phyloP scores from a whole-genome alignment of 2,113 vertebrate species.

The Nesoenas mayeri region DNA sequence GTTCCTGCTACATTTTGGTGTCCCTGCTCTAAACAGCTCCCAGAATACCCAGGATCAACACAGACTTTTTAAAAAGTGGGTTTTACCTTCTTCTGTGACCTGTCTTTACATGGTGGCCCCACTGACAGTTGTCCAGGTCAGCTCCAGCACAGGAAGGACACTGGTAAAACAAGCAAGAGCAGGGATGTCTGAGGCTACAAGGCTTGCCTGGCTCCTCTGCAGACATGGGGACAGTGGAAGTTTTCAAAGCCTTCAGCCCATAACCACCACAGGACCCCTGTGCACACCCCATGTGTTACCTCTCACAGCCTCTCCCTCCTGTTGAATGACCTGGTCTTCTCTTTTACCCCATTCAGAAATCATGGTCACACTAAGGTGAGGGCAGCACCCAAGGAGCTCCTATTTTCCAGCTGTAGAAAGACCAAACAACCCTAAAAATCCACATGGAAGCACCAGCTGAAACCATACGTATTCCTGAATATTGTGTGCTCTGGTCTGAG shows the following conservation, averaged over 20 bases:
- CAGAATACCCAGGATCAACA: not conserved
- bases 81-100: not conserved
- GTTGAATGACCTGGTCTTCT: not conserved
- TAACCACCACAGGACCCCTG: not conserved
- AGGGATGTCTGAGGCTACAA: rapidly evolving
- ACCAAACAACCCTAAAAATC: not conserved
- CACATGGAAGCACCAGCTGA: not conserved
- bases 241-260: not conserved
- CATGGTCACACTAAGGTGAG: not conserved
- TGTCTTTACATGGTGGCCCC: not conserved
- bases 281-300: not conserved
- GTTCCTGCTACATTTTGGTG: not conserved
- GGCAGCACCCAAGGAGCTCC: not conserved
- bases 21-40: not conserved
- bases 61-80: not conserved
- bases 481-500: not conserved
- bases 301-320: not conserved
- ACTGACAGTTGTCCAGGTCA: not conserved
- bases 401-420: not conserved
- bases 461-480: not conserved
- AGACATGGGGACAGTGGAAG: not conserved
- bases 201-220: not conserved
- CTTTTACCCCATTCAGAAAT: not conserved
- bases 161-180: not conserved
- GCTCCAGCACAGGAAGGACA: not conserved